phyloP scores from a whole-genome alignment of 2,113 vertebrate genomes.

The Mionectes macconnelli region DNA sequence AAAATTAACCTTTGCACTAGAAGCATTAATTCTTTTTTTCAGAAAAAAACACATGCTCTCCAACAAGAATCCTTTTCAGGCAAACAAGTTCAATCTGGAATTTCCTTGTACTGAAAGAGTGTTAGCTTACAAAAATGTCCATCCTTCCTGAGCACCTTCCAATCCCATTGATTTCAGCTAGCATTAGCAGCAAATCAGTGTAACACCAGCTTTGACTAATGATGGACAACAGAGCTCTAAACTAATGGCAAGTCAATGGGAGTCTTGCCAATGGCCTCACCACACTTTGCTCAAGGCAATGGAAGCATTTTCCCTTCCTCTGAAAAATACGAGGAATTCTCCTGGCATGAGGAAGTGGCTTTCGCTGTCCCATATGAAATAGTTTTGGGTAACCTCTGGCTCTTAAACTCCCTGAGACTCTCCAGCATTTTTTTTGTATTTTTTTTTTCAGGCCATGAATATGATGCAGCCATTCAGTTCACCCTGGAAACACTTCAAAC shows the following conservation, averaged over 20 bases:
- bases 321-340: slow-evolving; percentile 22
- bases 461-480: not conserved
- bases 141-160: slow-evolving; percentile 40
- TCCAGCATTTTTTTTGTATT: not conserved
- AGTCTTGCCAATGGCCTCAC: not conserved
- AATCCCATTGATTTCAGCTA: slow-evolving; percentile 10
- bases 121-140: slow-evolving; percentile 42
- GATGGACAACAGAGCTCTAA: not conserved
- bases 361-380: slow-evolving; percentile 4
- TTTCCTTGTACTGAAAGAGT: slow-evolving; percentile 35
- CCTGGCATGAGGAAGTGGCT: slow-evolving; percentile 39
- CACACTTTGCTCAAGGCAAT: not conserved
- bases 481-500: not conserved
- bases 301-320: slow-evolving; percentile 36
- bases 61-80: slow-evolving; percentile 56
- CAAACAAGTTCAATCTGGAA: slow-evolving; percentile 46
- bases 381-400: slow-evolving; percentile 28
- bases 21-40: slow-evolving; percentile 44
- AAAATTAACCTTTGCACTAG: slow-evolving; percentile 50
- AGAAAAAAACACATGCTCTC: not conserved
- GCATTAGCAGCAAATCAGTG: not conserved
- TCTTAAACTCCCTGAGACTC: not conserved
- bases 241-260: not conserved
- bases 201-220: slow-evolving; percentile 22
- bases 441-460: slow-evolving; percentile 10